phyloP scores from a whole-genome alignment of 92 coral and sea anemone species.

The Phymanthus crucifer region DNA sequence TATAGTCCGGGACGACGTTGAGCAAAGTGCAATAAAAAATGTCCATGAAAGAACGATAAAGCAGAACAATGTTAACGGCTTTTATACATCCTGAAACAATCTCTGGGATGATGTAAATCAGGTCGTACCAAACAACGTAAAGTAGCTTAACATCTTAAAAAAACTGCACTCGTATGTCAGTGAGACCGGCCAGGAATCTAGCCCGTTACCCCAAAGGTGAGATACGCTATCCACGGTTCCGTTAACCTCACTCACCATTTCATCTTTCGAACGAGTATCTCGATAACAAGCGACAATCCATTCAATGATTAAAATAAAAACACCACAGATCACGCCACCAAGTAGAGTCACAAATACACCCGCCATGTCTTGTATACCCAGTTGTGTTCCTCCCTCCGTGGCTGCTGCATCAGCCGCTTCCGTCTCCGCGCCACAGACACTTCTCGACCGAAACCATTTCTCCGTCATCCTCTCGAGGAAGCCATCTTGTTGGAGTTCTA shows the following conservation, averaged over 20 bases:
- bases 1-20: too few species aligned
- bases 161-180: too few species aligned
- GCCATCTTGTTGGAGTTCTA: conserved; percentile 82
- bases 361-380: conserved; percentile 67
- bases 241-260: conserved; percentile 42
- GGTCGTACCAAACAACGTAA: neutral
- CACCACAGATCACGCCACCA: conserved; percentile 67
- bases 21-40: too few species aligned
- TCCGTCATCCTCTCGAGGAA: conserved; percentile 71
- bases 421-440: conserved; percentile 77
- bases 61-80: too few species aligned
- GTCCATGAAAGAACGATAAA: too few species aligned
- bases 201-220: neutral
- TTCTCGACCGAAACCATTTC: conserved; percentile 82
- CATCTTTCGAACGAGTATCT: conserved; percentile 66
- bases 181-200: too few species aligned
- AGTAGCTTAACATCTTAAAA: too few species aligned
- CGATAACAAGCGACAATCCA: conserved; percentile 71
- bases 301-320: conserved; percentile 56
- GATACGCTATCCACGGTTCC: too few species aligned
- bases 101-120: too few species aligned
- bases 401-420: conserved; percentile 72
- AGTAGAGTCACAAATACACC: conserved; percentile 75
- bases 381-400: conserved; percentile 75
- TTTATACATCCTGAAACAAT: too few species aligned